These are phyloP conservation scores for Balearica regulorum DNA, from an alignment of 2,797 vertebrate species.

Conservation along the genomic window DNA sequence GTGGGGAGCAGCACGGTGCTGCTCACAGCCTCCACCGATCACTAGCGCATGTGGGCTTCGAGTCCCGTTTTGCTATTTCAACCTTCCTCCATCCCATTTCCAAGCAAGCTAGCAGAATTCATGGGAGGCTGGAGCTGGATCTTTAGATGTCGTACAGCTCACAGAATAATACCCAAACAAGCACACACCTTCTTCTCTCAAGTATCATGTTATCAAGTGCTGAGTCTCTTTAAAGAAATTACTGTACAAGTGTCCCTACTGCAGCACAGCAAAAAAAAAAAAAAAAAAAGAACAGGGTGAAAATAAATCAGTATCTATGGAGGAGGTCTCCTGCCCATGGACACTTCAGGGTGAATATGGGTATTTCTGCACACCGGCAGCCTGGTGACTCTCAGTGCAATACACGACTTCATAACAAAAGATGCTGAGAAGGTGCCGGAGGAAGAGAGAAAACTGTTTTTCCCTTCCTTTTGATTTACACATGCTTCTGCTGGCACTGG, in stretches of 20 bases:
- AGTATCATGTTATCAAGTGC: background rate
- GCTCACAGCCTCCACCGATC: accelerated
- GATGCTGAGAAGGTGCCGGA: background rate
- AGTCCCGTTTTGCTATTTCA: background rate
- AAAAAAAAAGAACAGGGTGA: background rate
- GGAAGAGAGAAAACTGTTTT: background rate
- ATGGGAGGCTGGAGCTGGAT: background rate
- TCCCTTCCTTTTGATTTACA: background rate
- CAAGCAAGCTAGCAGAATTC: background rate
- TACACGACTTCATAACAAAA: background rate
- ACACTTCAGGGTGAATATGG: background rate
- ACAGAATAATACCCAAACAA: background rate
- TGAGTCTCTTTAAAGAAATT: background rate
- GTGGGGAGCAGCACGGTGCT: background rate
- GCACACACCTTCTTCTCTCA: background rate
- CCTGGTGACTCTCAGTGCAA: background rate
- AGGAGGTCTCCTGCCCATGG: background rate
- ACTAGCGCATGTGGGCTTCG: accelerated
- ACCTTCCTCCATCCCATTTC: background rate
- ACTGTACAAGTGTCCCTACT: background rate
- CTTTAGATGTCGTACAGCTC: background rate
- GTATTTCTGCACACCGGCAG: background rate
- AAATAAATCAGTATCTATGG: background rate
- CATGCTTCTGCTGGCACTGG: background rate
- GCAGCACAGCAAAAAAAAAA: background rate